These are phyloP conservation scores for Echiichthys vipera DNA, from an alignment of 2,797 vertebrate species.

Conservation along the genomic window DNA sequence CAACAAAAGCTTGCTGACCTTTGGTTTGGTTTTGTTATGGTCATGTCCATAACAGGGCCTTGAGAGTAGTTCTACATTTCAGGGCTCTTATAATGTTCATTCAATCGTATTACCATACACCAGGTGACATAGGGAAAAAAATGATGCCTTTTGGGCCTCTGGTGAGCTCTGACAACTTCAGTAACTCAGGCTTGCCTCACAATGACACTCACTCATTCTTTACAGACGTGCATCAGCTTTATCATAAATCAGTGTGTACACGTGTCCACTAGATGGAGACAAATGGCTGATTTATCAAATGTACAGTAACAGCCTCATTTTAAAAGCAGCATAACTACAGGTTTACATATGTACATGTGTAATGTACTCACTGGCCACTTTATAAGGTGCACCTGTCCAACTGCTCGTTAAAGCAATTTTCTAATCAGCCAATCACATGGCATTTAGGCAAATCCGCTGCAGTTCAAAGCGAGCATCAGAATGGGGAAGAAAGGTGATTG, in stretches of 20 bases:
- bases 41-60: not conserved
- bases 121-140: not conserved
- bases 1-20: too few species aligned
- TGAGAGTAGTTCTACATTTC: not conserved
- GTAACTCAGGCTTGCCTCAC: not conserved
- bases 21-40: too few species aligned
- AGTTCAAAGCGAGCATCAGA: too few species aligned
- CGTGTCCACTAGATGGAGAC: slow-evolving; percentile 75
- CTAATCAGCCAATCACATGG: too few species aligned
- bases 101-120: not conserved
- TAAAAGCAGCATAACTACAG: not conserved
- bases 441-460: too few species aligned
- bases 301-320: not conserved
- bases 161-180: not conserved
- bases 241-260: not conserved
- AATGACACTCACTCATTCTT: not conserved
- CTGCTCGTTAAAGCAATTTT: too few species aligned
- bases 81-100: not conserved
- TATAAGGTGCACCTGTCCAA: too few species aligned
- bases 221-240: not conserved
- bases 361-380: too few species aligned
- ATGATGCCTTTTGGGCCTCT: not conserved
- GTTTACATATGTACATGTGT: too few species aligned
- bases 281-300: slow-evolving; percentile 8
- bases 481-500: too few species aligned